Conservation (phyloP, 35 echinoderm and acorn worm genomes). For the Strongylocentrotus purpuratus region DNA sequence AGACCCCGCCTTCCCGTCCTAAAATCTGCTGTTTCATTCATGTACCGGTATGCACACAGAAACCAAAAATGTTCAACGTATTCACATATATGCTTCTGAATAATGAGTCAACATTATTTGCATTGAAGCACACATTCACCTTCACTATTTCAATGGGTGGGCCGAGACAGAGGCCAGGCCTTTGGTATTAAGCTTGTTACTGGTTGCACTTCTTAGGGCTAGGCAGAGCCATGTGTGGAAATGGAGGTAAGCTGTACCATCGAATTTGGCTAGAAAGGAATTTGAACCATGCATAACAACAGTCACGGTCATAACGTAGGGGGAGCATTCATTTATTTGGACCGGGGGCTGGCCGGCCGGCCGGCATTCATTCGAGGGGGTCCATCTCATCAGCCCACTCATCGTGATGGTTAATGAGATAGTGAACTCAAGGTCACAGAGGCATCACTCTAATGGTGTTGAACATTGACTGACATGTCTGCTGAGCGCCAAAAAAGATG, state of each 20-base stretch:
- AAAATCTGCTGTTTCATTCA: no score
- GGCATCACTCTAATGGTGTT: background rate
- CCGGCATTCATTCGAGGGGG: background rate
- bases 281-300: background rate
- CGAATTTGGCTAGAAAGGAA: background rate
- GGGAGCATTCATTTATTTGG: constrained; percentile 8
- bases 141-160: background rate
- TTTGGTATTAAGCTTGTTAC: background rate
- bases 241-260: background rate
- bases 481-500: background rate
- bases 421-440: background rate
- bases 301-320: background rate
- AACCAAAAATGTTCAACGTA: no score
- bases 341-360: background rate
- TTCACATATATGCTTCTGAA: no score
- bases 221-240: background rate
- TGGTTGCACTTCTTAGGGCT: background rate
- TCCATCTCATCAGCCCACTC: background rate
- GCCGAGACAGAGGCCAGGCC: background rate
- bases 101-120: no score
- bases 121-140: no score
- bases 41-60: no score
- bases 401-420: background rate
- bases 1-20: background rate
- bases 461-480: background rate